Percentiles rank a stretch among this genome's conserved stretches.
Conservation (phyloP, 2,797 vertebrate species). For the Anguilla obscura region DNA sequence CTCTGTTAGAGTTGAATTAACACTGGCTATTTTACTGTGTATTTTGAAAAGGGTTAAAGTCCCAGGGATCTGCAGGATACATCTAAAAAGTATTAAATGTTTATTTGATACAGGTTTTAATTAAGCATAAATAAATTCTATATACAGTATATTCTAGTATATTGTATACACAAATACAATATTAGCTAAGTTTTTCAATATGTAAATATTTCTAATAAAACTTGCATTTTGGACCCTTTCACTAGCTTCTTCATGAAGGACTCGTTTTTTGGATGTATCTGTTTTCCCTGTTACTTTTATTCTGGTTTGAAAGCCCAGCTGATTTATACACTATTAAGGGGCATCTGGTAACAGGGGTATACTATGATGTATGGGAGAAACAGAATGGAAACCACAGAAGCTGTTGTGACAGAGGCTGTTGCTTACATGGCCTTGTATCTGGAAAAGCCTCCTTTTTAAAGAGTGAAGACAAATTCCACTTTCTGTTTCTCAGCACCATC, state of each 20-base stretch:
- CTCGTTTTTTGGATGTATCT: not conserved
- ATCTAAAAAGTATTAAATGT: too few species aligned
- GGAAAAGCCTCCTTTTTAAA: not conserved
- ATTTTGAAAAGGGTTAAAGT: too few species aligned
- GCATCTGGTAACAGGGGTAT: conserved; percentile 49
- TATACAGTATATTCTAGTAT: too few species aligned
- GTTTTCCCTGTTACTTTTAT: conserved; percentile 20
- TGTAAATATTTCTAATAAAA: not conserved
- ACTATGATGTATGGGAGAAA: conserved; percentile 29
- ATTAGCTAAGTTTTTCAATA: not conserved
- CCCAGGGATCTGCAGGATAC: too few species aligned
- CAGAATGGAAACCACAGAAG: conserved; percentile 25
- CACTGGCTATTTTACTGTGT: too few species aligned
- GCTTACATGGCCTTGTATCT: not conserved
- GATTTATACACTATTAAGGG: conserved; percentile 57
- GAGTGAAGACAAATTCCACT: not conserved
- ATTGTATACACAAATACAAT: too few species aligned
- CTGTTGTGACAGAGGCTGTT: not conserved
- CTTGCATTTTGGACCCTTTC: not conserved
- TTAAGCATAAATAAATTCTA: too few species aligned
- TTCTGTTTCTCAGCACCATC: not conserved
- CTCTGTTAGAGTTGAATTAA: not conserved
- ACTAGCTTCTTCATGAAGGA: not conserved
- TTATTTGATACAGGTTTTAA: too few species aligned
- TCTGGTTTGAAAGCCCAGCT: conserved; percentile 38